phyloP scores from a whole-genome alignment of 2,888 invertebrate genomes.

The Catocala nupta region DNA sequence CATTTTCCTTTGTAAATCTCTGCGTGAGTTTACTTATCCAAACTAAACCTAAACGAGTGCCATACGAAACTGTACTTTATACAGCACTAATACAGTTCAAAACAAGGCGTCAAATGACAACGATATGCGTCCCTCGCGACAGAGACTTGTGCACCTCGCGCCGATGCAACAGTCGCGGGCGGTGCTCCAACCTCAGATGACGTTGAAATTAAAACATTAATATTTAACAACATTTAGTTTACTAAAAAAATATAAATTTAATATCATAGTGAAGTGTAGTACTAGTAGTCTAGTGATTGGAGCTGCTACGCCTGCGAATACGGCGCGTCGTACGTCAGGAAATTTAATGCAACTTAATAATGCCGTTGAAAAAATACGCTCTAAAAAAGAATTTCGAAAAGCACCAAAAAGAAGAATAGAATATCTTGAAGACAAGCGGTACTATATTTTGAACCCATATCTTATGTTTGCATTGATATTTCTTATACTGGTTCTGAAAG shows the following conservation, averaged over 20 bases:
- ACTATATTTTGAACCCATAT: no score
- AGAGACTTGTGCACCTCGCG: slow-evolving; percentile 26
- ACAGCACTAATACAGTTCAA: slow-evolving; percentile 1
- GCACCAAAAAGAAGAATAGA: no score
- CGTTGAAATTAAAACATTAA: slow-evolving; percentile 24
- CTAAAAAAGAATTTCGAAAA: no score
- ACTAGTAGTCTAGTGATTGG: background rate
- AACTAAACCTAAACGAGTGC: no score
- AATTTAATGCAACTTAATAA: background rate
- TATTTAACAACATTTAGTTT: background rate
- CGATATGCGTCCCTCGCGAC: slow-evolving; percentile 11
- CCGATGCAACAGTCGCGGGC: slow-evolving; percentile 8
- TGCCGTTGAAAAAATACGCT: no score
- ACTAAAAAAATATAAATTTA: background rate
- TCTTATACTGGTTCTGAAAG: no score
- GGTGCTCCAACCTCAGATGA: background rate
- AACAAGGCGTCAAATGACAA: slow-evolving; percentile 2
- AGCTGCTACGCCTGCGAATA: background rate
- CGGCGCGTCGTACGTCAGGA: background rate
- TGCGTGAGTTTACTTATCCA: no score
- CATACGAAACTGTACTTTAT: no score
- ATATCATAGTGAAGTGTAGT: background rate
- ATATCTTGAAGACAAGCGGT: no score
- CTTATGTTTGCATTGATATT: no score
- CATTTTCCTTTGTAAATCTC: no score